Base-by-base conservation (phyloP, 2,888 invertebrate species). In the Troides aeacus region DNA sequence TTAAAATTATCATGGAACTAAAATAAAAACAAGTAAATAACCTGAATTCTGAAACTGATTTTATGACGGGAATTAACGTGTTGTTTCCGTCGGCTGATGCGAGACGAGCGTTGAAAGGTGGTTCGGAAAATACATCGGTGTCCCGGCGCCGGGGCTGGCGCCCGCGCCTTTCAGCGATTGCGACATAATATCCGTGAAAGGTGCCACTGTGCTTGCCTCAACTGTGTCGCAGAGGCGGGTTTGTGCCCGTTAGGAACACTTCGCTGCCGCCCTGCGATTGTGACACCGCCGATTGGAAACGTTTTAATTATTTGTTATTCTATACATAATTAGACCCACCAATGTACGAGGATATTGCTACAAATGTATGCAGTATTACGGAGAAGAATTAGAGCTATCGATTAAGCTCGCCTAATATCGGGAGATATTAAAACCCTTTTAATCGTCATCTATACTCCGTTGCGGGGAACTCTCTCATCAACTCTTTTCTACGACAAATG, bases 21-120 rank as follows among this genome's bases (percentile, higher is more conserved):
- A 91, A 91, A 92, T 91, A 90, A 91, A 92, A 91, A 90, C 87
- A 92, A 90, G 90, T 91, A 92, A 92, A 92, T 91, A 91, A 90
- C 89, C 90, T 88, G 89, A 90, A 90, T 92, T 90, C 92, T 92
- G 91, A 92, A 92, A 90, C 86, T 87, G 92, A 92, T 92, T 92
- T 92, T 92, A 92, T 90, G 92, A 92, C 91, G 90, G 89, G 92
- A 92, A 92, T 92, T 92, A 92, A 92, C 92, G 91, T 87, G 91
- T 92, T 90, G 91, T 92, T 92, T 92, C 92, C 92, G 92, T 88
- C 90, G 89, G 88, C 86, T 86, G 91, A 89, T 90, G 90, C 86
- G 91, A 86, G 90, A 88, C 86, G 89, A 86, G 90, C 89, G 91
- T 85, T 91, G 92, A 92, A 90, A 92, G 91, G 89, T 88, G 65